phyloP scores from a whole-genome alignment of 2,888 invertebrate genomes.

The Chalcis sispes region DNA sequence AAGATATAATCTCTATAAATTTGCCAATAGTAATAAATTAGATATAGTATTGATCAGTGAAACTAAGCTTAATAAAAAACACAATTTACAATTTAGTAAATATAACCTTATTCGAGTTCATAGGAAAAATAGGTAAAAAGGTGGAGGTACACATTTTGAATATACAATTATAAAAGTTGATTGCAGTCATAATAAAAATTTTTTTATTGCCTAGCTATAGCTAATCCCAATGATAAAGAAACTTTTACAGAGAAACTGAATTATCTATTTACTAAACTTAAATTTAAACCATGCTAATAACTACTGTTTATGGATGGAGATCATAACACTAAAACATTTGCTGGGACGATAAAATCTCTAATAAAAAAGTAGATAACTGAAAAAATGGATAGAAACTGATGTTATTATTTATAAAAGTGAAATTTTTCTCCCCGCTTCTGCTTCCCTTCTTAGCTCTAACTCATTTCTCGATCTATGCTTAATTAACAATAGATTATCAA shows the following conservation, averaged over 20 bases:
- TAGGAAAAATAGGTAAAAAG: slow-evolving; percentile 14
- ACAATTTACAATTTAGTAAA: background rate
- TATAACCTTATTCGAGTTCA: slow-evolving; percentile 9
- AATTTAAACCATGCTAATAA: slow-evolving; percentile 23
- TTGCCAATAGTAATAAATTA: background rate
- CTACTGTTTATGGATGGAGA: slow-evolving; percentile 32
- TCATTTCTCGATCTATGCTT: slow-evolving; percentile 54
- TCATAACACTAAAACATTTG: background rate
- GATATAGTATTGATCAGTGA: slow-evolving; percentile 21
- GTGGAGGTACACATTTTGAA: slow-evolving; percentile 57
- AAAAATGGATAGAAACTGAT: slow-evolving; percentile 9
- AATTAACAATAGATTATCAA: slow-evolving; percentile 26
- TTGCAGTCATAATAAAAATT: background rate
- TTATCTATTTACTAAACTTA: slow-evolving; percentile 16
- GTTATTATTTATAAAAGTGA: background rate
- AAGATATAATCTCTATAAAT: background rate
- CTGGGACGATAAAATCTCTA: slow-evolving; percentile 7
- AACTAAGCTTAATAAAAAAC: background rate
- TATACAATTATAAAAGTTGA: slow-evolving; percentile 43
- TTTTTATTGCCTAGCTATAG: no score
- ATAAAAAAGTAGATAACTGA: background rate
- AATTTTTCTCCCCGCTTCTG: slow-evolving; percentile 13
- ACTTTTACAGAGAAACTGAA: slow-evolving; percentile 56
- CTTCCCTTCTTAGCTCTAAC: slow-evolving; percentile 38
- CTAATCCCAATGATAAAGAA: slow-evolving; percentile 36